Evolutionary conservation across 2,888 invertebrate genomes (phyloP).

Genomic region (Lacanobia oleracea): DNA sequence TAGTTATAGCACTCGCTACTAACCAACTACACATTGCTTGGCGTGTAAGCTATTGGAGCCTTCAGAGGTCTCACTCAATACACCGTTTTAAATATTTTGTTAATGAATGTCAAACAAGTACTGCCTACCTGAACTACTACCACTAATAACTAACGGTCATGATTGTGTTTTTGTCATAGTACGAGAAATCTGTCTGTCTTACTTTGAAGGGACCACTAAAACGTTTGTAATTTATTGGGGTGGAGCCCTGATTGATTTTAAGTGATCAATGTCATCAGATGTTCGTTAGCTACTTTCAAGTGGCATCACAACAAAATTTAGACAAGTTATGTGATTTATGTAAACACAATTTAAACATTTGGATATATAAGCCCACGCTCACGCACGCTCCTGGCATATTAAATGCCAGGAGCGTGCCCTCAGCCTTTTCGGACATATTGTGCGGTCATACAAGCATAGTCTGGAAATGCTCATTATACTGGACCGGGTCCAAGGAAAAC

Average conservation of each 20-base stretch:
- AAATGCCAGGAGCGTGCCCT: too few species aligned
- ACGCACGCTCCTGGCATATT: too few species aligned
- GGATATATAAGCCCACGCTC: too few species aligned
- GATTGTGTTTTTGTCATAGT: background rate
- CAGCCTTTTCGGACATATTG: too few species aligned
- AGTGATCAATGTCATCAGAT: too few species aligned
- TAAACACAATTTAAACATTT: background rate
- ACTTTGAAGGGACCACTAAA: background rate
- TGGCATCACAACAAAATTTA: too few species aligned
- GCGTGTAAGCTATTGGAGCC: background rate
- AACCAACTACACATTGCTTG: conserved; percentile 1
- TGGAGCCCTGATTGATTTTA: background rate
- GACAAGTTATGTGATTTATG: background rate
- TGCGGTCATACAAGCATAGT: too few species aligned
- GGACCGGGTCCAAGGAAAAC: too few species aligned
- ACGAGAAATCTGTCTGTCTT: background rate
- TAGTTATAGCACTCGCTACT: background rate
- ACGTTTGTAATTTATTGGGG: background rate
- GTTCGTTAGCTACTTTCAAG: too few species aligned
- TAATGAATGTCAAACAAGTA: background rate
- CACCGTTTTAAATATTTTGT: background rate
- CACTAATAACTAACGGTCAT: too few species aligned
- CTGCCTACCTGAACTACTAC: too few species aligned
- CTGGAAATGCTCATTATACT: too few species aligned
- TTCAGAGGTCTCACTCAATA: conserved; percentile 9